Evolutionary conservation across 1,140 invertebrate genomes (phyloP), one percentile per base, ranked within the genome.

Genomic region (Zeugodacus cucurbitae): DNA sequence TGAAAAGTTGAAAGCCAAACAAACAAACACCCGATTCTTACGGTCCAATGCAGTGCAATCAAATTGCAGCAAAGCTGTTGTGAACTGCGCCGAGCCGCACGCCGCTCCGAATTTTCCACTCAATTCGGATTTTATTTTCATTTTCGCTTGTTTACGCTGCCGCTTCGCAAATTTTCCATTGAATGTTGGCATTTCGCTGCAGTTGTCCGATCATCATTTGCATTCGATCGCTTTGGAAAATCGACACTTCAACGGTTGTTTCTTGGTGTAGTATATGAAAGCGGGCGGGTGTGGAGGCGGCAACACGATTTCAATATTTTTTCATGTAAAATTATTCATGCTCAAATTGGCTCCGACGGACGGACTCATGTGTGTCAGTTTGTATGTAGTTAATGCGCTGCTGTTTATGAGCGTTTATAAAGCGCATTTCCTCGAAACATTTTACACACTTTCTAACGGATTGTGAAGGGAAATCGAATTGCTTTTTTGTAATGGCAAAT

Each of bases 391-490:
- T n/a, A 62, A 26, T 62, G 10, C 58, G 10, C 11, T 29, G 74
- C 41, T 82, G 41, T 82, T 29, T 48, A 26, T 82, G 41, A 48
- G 74, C n/a, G 22, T 48, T 82, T 82, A 82, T 44, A 48, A 82
- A 82, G 48, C 29, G 74, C 34, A 82, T 82, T 82, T 82, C 41
- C 41, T 82, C 26, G 17, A 29, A 82, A 48, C 74, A 82, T 48
- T 82, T 82, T 48, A 82, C 74, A 82, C 74, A 82, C 74, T 82
- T 82, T 82, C 74, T 82, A 44, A 48, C 7, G 10, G 34, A 44
- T 82, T 82, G 37, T 82, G 74, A 82, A 82, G 74, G 74, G 74
- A 82, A 82, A 87, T 58, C 85, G 34, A 87, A 62, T 59, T n/a
- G 57, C 29, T 26, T 78, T 26, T 78, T 70, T 34, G 64, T 37